Evolutionary conservation across 1,140 invertebrate species (phyloP), one percentile per base, ranked within the genome.

Genomic region (Odontomachus brunneus): DNA sequence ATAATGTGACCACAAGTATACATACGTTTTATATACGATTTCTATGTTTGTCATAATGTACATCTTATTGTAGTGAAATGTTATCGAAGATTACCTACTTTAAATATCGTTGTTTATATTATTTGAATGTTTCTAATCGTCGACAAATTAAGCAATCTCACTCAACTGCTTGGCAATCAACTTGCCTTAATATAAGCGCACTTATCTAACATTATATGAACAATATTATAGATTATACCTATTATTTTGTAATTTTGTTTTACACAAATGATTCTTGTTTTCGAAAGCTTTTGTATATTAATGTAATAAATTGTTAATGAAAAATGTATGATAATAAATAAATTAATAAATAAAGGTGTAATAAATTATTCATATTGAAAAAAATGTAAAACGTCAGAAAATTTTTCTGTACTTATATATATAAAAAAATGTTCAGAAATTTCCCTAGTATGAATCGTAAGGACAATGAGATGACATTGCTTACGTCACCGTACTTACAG

Each of bases 401-500:
- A 4, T 44, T 44, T 44, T 33, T 5, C 29, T 44, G 38, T 62
- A 59, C 51, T 17, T 17, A 33, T n/a, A 84, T 88, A 85, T 29
- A 83, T 65, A 60, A 69, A 80, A 48, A 75, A 71, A 33, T 4
- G 2, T 15, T 19, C 15, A 4, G 24, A 63, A 7, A 29, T 44
- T 11, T 2, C 7, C 67, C 0, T 53, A 83, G 62, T 65, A 75
- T 53, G 55, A 44, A 72, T 63, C 71, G 33, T 5, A 5, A 5
- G 29, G 59, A 78, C 3, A 63, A 67, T 57, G 72, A 33, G 78
- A 76, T 49, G 82, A 55, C 24, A 38, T 83, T 48, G 15, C 15
- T 24, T 4, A 9, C 12, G 22, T n/a, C 5, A 1, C 4, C 0
- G 44, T 94, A 97, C 97, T 96, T 91, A 97, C 97, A 84, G 97